phyloP scores from a whole-genome alignment of 2,113 vertebrate genomes.

The Calyptomena viridis region DNA sequence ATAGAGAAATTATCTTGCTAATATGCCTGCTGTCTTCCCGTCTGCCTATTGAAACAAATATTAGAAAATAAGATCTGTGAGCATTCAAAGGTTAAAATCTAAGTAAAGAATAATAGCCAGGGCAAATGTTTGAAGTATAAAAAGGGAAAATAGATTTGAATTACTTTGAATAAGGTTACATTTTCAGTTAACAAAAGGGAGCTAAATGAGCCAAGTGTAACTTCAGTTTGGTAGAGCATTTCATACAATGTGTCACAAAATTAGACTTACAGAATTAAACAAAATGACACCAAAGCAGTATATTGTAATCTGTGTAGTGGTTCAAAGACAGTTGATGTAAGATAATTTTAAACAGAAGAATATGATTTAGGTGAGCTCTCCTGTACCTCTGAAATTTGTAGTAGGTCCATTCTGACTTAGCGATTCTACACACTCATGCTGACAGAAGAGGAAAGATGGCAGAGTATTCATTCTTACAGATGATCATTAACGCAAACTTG shows the following conservation, averaged over 20 bases:
- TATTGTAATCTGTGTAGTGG: background rate
- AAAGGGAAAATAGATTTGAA: constrained; percentile 2
- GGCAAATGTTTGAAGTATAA: background rate
- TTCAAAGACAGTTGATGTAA: background rate
- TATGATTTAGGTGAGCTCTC: background rate
- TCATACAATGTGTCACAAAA: background rate
- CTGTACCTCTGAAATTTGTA: background rate
- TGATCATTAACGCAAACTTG: background rate
- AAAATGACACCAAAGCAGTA: background rate
- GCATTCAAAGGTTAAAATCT: background rate
- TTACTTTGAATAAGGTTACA: background rate
- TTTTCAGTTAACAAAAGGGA: background rate
- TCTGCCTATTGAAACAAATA: background rate
- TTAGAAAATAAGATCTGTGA: background rate
- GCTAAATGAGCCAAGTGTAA: background rate
- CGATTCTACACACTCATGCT: background rate
- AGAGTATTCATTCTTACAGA: background rate
- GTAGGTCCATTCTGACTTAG: background rate
- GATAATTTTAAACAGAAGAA: background rate
- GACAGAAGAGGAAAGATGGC: background rate
- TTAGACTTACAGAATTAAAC: background rate
- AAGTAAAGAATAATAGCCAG: background rate
- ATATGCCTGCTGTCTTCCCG: background rate
- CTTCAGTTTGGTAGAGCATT: background rate
- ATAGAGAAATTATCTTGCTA: background rate